Conservation (phyloP, 1,140 invertebrate genomes). For the Ceratoteleas bidentatus region DNA sequence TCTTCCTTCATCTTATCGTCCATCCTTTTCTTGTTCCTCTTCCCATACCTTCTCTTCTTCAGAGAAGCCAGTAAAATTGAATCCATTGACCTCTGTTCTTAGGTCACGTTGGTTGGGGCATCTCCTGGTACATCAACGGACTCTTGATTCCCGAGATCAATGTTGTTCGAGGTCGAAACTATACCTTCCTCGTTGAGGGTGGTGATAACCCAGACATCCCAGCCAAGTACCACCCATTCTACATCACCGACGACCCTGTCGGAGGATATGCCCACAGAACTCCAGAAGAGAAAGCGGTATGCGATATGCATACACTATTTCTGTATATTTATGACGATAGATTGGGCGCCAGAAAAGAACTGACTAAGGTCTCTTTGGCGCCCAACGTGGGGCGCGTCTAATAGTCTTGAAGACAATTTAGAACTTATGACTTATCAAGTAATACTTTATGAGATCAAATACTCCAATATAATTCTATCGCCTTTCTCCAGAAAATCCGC, state of each 20-base stretch:
- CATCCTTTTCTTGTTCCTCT: no score
- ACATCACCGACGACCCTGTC: conserved; percentile 95
- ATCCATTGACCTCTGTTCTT: conserved; percentile 8
- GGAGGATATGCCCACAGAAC: conserved; percentile 94
- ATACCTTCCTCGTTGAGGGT: conserved; percentile 95
- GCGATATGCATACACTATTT: conserved; percentile 7
- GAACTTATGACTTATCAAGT: no score
- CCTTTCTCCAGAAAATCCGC: conserved; percentile 84
- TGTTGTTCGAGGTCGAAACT: conserved; percentile 93
- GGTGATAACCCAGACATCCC: conserved; percentile 89
- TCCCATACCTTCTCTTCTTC: no score
- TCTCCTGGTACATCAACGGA: conserved; percentile 98
- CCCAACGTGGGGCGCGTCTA: no score
- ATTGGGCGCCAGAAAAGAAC: no score
- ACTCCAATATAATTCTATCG: no score
- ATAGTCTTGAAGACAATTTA: no score
- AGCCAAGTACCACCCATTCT: conserved; percentile 96
- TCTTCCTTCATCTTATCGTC: no score
- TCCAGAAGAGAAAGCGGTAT: conserved; percentile 90
- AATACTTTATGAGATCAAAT: no score
- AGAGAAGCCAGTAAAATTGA: no score
- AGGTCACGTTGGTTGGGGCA: conserved; percentile 96
- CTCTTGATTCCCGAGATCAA: conserved; percentile 95
- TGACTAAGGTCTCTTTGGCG: no score
- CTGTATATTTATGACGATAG: no score